These are phyloP conservation scores for Sipha maydis DNA, from an alignment of 2,888 invertebrate genomes.

Conservation along the genomic window DNA sequence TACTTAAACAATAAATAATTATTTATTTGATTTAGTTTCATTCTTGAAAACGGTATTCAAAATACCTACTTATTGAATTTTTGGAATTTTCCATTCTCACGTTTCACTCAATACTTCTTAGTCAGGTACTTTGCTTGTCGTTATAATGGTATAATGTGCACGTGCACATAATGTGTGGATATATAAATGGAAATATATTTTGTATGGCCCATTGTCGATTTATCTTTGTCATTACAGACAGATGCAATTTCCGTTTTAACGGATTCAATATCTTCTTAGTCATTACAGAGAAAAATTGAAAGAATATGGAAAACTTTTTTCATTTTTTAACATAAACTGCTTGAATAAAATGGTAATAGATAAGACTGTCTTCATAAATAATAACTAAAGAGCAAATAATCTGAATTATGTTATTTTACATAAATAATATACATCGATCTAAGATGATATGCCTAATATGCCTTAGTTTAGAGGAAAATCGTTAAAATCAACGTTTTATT, in stretches of 20 bases:
- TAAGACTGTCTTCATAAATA: neutral
- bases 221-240: conserved; percentile 28
- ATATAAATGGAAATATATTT: conserved; percentile 33
- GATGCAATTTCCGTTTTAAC: conserved; percentile 33
- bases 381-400: neutral
- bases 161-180: neutral
- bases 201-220: conserved; percentile 18
- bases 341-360: neutral
- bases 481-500: neutral
- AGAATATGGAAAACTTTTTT: neutral
- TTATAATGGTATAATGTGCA: neutral
- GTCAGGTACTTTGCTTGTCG: neutral
- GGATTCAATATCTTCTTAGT: neutral
- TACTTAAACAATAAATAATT: neutral
- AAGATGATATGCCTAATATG: neutral
- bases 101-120: neutral
- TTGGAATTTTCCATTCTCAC: neutral
- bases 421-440: too few species aligned
- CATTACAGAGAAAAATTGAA: neutral
- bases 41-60: neutral
- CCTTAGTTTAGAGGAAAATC: neutral
- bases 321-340: conserved; percentile 6
- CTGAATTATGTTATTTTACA: neutral
- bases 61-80: neutral
- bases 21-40: neutral